Evolutionary conservation across 2,888 invertebrate genomes (phyloP).

Genomic region (Conomelus anceps): DNA sequence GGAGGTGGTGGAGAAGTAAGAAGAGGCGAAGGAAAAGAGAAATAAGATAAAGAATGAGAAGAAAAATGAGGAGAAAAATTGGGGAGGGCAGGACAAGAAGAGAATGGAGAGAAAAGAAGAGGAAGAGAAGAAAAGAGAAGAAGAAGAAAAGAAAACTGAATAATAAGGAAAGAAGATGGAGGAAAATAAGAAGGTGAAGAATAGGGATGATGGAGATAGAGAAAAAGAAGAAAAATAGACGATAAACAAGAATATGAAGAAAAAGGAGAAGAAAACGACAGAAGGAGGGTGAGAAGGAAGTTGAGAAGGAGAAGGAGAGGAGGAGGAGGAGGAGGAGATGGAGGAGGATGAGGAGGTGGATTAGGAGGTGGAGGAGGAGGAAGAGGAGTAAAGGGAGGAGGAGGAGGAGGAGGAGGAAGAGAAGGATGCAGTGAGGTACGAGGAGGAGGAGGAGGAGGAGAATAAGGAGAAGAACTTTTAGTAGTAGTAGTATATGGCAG

Average conservation of each 20-base stretch:
- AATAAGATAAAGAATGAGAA: neutral
- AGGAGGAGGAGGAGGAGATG: constrained; percentile 3
- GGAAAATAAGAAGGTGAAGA: neutral
- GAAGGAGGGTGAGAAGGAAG: constrained; percentile 25
- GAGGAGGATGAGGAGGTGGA: no score
- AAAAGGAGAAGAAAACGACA: constrained; percentile 7
- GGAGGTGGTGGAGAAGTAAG: neutral
- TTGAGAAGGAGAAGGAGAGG: constrained; percentile 2
- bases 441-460: neutral
- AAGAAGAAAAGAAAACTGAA: neutral
- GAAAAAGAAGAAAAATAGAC: neutral
- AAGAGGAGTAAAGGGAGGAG: constrained; percentile 29
- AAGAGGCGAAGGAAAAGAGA: neutral
- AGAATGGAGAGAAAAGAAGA: neutral
- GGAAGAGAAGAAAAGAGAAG: neutral
- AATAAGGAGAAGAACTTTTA: neutral
- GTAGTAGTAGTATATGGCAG: neutral
- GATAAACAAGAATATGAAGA: neutral
- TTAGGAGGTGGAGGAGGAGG: no score
- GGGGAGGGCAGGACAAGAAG: neutral
- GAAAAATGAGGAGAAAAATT: neutral
- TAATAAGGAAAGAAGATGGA: neutral
- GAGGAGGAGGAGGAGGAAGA: neutral
- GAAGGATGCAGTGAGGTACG: neutral
- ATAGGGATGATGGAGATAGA: neutral